Evolutionary conservation across 2,113 vertebrate species (phyloP).

Genomic region (Phrynosoma blainvillii): DNA sequence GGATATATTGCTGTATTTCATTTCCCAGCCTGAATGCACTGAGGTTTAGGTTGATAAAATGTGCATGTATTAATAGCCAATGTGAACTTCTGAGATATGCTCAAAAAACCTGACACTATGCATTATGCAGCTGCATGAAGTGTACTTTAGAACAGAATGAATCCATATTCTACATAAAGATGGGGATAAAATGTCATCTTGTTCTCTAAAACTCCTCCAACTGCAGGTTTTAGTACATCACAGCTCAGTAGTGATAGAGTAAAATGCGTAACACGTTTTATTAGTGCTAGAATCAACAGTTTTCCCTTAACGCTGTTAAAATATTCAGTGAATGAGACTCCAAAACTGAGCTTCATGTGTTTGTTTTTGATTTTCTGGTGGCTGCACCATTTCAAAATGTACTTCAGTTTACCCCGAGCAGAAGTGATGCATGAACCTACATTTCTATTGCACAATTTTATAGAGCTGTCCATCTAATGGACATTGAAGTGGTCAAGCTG

Average conservation of each 20-base stretch:
- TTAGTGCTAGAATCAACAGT: background rate
- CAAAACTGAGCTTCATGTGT: background rate
- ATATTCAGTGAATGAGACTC: background rate
- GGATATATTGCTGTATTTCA: background rate
- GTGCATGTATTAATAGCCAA: background rate
- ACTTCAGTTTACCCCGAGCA: background rate
- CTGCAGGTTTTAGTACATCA: background rate
- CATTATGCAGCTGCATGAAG: background rate
- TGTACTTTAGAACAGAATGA: background rate
- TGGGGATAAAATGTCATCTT: background rate
- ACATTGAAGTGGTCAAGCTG: background rate
- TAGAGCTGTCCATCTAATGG: background rate
- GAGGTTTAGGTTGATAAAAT: background rate
- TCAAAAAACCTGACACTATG: background rate
- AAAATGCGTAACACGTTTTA: background rate
- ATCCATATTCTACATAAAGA: background rate
- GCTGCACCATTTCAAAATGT: background rate
- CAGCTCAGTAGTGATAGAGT: background rate
- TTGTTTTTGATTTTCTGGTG: background rate
- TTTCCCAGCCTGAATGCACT: background rate
- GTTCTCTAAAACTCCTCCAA: background rate
- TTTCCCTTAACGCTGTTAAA: background rate
- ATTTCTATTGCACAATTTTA: background rate
- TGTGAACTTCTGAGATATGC: background rate
- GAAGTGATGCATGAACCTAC: background rate